Conservation (phyloP, 2,888 invertebrate genomes). For the Melanargia galathea region DNA sequence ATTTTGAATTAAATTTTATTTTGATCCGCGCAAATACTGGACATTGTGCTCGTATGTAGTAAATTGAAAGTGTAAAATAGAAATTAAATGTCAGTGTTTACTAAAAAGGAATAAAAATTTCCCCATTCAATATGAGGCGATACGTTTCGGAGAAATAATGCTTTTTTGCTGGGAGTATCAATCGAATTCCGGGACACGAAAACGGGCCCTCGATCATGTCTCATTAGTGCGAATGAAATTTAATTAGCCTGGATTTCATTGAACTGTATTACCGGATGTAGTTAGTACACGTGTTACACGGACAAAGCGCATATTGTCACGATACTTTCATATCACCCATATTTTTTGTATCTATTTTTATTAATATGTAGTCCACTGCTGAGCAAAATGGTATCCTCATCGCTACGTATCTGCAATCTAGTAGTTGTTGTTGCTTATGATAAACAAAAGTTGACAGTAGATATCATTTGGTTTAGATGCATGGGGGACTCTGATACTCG, state of each 20-base stretch:
- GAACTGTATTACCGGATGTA: conserved; percentile 28
- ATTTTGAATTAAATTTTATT: not conserved
- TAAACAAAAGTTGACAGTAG: no score
- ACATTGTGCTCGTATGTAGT: not conserved
- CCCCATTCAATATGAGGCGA: conserved; percentile 23
- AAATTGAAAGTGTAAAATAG: conserved; percentile 5
- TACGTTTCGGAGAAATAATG: conserved; percentile 24
- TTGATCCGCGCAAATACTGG: not conserved
- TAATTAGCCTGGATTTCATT: conserved; percentile 28
- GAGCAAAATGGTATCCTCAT: not conserved
- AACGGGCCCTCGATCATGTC: conserved; percentile 24
- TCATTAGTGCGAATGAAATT: conserved; percentile 31
- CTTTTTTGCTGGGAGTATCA: conserved; percentile 28
- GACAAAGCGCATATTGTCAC: conserved; percentile 15
- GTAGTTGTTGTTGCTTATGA: no score
- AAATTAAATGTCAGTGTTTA: conserved; percentile 5
- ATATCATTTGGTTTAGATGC: no score
- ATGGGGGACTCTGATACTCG: no score
- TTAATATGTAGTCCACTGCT: not conserved
- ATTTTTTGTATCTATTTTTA: not conserved
- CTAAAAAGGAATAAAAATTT: conserved; percentile 21
- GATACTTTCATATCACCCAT: conserved; percentile 12
- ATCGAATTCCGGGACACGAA: conserved; percentile 29
- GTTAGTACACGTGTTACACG: conserved; percentile 15
- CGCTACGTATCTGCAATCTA: not conserved